Base-by-base conservation (phyloP, 2,113 vertebrate genomes). In the Istiophorus platypterus region DNA sequence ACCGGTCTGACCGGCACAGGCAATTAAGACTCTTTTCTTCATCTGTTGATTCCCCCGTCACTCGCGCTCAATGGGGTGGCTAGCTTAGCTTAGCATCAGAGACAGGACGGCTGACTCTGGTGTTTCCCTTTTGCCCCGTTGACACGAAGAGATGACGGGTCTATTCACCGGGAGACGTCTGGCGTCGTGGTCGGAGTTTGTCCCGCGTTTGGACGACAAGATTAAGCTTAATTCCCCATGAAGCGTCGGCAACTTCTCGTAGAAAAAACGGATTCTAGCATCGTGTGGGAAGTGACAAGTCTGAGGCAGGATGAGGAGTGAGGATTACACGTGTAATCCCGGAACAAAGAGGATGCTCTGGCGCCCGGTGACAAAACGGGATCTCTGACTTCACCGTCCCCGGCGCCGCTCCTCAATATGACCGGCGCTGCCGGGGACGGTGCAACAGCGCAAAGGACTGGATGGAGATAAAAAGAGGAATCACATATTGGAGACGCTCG, bases 21-120 rank as follows among this genome's bases (percentile, higher is more conserved):
- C 22, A 39, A 56, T 51, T 62, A 78, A 77, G 66, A 6, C 76
- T 42, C 37, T 56, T 67, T 22, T 52, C 12, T 62, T 29, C 61
- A 12, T 67, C 37, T 47, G 69, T 59, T 54, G 41, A 74, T 49
- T 70, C 74, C 34, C 17, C 82, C 80, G 85, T 87, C 87, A 86
- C 1, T 29, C 0, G 22, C 7, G 62, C 66, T 86, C 18, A 79
- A 76, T 77, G 63, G 45, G 24, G 62, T 4, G 10, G 77, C 78
- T 78, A 84, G 73, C 78, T 68, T 79, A 85, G 89, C 76, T 81
- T 88, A 85, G 80, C 83, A 67, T 77, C 80, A 27, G 18, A n/a
- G 66, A 26, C 49, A 58, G 71, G 80, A 71, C 85, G 4, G 82
- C 86, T 81, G 79, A 76, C 49, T 59, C 34, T 24, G 62, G 42